phyloP scores from a whole-genome alignment of 2,113 vertebrate genomes.

The Spizaetus ornatus region DNA sequence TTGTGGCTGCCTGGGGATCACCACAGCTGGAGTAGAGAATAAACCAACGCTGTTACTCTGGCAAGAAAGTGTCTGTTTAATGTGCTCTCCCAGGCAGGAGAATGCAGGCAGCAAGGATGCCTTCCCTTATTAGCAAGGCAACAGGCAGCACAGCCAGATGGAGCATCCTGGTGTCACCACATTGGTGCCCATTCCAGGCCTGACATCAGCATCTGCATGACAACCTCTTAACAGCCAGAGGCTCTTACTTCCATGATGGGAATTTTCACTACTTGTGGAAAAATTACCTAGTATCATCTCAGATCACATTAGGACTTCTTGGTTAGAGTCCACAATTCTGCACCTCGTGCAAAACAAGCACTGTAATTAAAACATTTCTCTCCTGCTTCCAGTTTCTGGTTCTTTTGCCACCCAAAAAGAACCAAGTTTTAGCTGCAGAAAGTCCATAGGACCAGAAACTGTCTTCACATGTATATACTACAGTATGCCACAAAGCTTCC shows the following conservation, averaged over 20 bases:
- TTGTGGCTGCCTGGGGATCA: background rate
- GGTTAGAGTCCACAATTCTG: background rate
- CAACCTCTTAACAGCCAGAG: background rate
- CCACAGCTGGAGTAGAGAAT: background rate
- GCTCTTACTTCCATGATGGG: fast-evolving
- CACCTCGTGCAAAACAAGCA: background rate
- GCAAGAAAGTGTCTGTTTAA: background rate
- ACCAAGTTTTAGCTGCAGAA: background rate
- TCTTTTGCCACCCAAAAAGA: background rate
- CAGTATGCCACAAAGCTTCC: background rate
- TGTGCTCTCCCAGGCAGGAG: background rate
- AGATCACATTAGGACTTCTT: background rate
- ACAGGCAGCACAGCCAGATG: background rate
- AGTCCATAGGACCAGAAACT: background rate
- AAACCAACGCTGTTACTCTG: fast-evolving
- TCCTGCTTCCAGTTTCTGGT: background rate
- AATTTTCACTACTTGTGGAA: background rate
- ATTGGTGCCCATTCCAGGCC: background rate
- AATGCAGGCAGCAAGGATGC: fast-evolving
- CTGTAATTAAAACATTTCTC: background rate
- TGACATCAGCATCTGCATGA: background rate
- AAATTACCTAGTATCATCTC: background rate
- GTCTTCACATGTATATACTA: background rate
- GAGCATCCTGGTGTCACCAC: fast-evolving
- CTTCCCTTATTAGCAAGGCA: background rate